Percentiles rank a stretch among this genome's conserved stretches.
Conservation (phyloP, 2,113 vertebrate genomes). For the Fregetta grallaria region DNA sequence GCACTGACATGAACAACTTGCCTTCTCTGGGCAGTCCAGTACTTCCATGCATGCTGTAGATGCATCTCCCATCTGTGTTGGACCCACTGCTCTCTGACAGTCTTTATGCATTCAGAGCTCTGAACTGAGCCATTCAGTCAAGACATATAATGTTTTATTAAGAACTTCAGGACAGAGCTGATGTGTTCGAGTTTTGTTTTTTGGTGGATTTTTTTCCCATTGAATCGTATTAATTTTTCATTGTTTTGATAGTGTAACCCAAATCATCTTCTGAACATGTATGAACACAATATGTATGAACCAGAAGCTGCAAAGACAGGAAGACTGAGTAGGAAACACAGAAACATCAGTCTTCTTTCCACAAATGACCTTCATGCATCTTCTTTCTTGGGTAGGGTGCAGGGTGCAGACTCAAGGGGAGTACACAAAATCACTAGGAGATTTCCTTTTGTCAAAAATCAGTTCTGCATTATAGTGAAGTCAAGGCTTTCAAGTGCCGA, state of each 20-base stretch:
- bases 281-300: background rate
- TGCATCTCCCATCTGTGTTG: background rate
- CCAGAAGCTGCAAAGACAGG: background rate
- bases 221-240: background rate
- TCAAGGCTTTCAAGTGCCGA: accelerated
- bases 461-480: background rate
- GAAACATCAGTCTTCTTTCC: background rate
- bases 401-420: background rate
- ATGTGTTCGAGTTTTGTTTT: background rate
- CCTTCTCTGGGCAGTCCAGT: background rate
- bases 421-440: background rate
- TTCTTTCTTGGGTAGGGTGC: background rate
- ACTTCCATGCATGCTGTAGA: background rate
- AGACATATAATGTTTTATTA: background rate
- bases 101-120: background rate
- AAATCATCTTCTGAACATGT: background rate
- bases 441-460: background rate
- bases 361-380: background rate
- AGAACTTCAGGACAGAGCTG: background rate
- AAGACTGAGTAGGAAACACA: background rate
- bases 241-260: background rate
- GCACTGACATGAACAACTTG: background rate
- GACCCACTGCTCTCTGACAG: background rate
- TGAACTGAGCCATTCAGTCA: background rate
- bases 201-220: no score